phyloP scores from a whole-genome alignment of 1,140 invertebrate species.

The Aporrectodea caliginosa region DNA sequence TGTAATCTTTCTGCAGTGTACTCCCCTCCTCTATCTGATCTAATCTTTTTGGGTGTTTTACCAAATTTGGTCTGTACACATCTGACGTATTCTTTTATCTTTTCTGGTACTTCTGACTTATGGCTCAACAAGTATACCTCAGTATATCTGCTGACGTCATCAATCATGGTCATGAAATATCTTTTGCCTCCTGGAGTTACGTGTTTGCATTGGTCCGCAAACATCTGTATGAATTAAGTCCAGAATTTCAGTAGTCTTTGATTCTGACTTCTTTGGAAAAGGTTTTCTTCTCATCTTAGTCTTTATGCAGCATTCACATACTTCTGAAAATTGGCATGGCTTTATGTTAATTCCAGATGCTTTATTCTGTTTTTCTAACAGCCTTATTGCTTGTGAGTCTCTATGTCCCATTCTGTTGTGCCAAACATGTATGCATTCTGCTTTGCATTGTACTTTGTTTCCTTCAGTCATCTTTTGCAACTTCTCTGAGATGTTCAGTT shows the following conservation, averaged over 20 bases:
- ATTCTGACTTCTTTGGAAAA: slow-evolving; percentile 25
- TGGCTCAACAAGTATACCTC: slow-evolving; percentile 52
- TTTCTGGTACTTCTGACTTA: slow-evolving; percentile 45
- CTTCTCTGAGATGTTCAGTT: background rate
- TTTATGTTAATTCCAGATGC: background rate
- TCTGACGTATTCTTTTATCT: slow-evolving; percentile 30
- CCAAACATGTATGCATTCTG: slow-evolving; percentile 18
- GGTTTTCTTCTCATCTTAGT: slow-evolving; percentile 31
- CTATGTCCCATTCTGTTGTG: slow-evolving; percentile 32
- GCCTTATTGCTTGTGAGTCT: slow-evolving; percentile 17
- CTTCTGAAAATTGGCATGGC: slow-evolving; percentile 1
- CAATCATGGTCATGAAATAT: slow-evolving; percentile 56
- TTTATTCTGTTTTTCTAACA: background rate
- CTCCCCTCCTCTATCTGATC: slow-evolving; percentile 27
- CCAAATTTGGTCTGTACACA: slow-evolving; percentile 34
- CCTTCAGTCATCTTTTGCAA: background rate
- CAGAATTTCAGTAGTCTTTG: slow-evolving; percentile 36
- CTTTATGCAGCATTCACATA: slow-evolving; percentile 30
- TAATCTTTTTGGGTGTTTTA: background rate
- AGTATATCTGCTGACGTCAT: slow-evolving; percentile 54
- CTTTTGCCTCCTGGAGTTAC: slow-evolving; percentile 43
- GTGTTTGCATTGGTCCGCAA: slow-evolving; percentile 53
- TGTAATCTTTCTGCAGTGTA: slow-evolving; percentile 35
- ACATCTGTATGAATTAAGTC: slow-evolving; percentile 54
- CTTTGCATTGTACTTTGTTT: no score